These are phyloP conservation scores for Telmatochromis brachygnathus DNA, from an alignment of 2,113 vertebrate species.

Conservation along the genomic window DNA sequence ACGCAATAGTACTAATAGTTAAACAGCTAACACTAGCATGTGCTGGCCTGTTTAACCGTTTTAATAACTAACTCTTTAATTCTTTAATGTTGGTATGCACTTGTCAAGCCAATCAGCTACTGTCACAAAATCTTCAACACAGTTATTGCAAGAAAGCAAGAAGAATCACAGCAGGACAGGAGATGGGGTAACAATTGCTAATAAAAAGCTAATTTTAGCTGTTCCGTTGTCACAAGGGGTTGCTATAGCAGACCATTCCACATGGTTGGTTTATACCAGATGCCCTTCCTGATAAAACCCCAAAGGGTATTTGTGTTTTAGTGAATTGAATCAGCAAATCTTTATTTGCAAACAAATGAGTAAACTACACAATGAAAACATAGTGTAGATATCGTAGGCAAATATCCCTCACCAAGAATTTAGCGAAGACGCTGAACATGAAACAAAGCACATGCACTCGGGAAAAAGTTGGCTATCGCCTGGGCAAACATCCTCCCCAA, in stretches of 20 bases:
- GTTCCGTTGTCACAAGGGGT: not conserved
- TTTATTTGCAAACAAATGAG: not conserved
- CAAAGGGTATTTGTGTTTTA: not conserved
- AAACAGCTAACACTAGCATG: not conserved
- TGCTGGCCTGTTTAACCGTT: not conserved
- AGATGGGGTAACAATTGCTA: not conserved
- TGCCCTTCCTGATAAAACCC: not conserved
- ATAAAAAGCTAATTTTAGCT: not conserved
- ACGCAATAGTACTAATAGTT: not conserved
- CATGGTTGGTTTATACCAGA: not conserved
- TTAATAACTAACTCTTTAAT: not conserved
- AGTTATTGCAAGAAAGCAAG: not conserved
- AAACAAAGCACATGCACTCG: not conserved
- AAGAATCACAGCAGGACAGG: not conserved
- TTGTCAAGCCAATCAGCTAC: not conserved
- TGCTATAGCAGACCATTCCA: fast-evolving
- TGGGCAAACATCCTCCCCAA: not conserved
- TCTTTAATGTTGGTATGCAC: not conserved
- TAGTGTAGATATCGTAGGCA: not conserved
- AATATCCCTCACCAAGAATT: not conserved
- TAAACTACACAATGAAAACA: not conserved
- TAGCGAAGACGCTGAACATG: not conserved
- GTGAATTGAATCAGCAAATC: not conserved
- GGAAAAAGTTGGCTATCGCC: not conserved
- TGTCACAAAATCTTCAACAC: not conserved